Evolutionary conservation across 1,140 invertebrate species (phyloP).

Genomic region (Heliothis subflexa): DNA sequence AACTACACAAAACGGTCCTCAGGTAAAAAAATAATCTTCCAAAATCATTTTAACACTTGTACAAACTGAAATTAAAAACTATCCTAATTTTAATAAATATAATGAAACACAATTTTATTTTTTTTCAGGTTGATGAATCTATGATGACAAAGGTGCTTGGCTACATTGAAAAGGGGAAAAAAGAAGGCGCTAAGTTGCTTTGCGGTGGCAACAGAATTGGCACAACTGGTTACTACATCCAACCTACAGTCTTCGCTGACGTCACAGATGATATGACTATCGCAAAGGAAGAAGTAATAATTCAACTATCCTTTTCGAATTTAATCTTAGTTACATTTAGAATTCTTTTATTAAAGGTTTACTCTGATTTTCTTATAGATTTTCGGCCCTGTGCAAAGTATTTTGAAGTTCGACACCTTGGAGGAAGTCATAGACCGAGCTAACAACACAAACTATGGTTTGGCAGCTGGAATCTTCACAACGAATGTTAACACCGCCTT

Average conservation of each 20-base stretch:
- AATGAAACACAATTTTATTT: not conserved
- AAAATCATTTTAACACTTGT: too few species aligned
- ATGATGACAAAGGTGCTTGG: constrained; percentile 89
- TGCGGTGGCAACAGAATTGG: constrained; percentile 89
- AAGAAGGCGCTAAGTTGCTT: constrained; percentile 91
- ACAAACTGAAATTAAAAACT: too few species aligned
- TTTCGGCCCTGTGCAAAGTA: constrained; percentile 97
- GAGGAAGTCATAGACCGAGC: constrained; percentile 96
- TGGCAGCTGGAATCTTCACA: constrained; percentile 95
- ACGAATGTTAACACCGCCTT: constrained; percentile 93
- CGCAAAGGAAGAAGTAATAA: constrained; percentile 90
- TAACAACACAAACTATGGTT: constrained; percentile 95
- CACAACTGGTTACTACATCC: constrained; percentile 90
- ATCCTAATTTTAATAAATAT: not conserved
- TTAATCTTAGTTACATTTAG: too few species aligned
- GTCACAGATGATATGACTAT: constrained; percentile 93
- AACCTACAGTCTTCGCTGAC: constrained; percentile 93
- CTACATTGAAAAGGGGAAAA: constrained; percentile 90
- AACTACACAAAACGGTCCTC: constrained; percentile 92
- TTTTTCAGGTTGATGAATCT: constrained; percentile 88
- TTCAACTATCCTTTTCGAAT: not conserved
- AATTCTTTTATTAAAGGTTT: too few species aligned
- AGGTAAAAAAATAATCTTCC: constrained; percentile 87
- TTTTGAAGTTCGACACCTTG: constrained; percentile 95
- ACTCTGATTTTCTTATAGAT: constrained; percentile 76